These are phyloP conservation scores for Furcula furcula DNA, from an alignment of 2,888 invertebrate genomes.

Conservation along the genomic window DNA sequence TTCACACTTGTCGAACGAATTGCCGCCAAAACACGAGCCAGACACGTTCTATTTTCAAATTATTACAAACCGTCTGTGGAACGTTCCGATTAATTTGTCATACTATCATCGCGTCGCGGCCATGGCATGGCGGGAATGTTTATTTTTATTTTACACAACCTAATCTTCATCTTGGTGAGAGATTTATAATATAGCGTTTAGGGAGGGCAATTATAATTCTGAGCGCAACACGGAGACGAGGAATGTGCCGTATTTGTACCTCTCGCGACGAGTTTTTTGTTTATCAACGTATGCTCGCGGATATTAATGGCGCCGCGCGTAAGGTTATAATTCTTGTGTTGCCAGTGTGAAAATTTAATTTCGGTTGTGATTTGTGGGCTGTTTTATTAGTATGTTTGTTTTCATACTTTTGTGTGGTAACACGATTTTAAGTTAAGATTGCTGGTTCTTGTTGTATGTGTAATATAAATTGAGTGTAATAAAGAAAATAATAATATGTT, in stretches of 20 bases:
- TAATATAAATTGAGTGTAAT: too few relatives aligned
- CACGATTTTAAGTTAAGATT: not conserved
- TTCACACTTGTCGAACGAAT: conserved; percentile 8
- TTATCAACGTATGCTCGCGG: conserved; percentile 1
- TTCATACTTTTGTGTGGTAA: not conserved
- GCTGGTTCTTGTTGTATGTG: too few relatives aligned
- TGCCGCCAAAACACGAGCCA: conserved; percentile 29
- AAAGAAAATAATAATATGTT: too few relatives aligned
- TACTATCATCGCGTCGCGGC: conserved; percentile 50
- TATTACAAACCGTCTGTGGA: conserved; percentile 43
- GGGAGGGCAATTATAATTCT: conserved; percentile 53
- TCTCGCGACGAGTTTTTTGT: conserved; percentile 13
- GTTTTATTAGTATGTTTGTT: not conserved
- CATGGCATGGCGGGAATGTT: conserved; percentile 36
- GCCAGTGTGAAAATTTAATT: conserved; percentile 2
- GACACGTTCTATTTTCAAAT: conserved; percentile 58
- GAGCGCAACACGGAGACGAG: conserved; percentile 34
- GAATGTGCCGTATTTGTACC: conserved; percentile 44
- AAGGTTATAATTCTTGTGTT: not conserved
- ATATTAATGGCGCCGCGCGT: not conserved
- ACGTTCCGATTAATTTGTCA: conserved; percentile 66
- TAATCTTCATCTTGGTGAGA: conserved; percentile 52
- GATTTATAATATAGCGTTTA: conserved; percentile 50
- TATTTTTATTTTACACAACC: conserved; percentile 49
- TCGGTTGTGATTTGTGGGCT: conserved; percentile 1